Conservation (phyloP, 2,888 invertebrate genomes). For the Drosophila ezoana region DNA sequence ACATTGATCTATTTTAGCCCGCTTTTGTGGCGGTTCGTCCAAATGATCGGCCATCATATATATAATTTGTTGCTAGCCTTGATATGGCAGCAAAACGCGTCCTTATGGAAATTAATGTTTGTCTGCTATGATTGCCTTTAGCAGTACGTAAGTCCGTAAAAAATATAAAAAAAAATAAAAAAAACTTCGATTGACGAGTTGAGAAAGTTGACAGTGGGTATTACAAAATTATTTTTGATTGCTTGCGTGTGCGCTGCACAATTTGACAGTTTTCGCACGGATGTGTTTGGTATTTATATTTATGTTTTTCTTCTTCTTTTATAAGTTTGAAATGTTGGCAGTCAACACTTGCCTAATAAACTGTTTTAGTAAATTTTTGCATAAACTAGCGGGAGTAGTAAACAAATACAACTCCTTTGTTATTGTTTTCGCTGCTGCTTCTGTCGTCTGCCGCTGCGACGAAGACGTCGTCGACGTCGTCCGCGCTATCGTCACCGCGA, state of each 20-base stretch:
- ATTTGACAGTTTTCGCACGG: conserved; percentile 44
- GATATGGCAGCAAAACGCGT: conserved; percentile 38
- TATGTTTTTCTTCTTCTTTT: conserved; percentile 5
- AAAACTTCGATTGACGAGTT: conserved; percentile 22
- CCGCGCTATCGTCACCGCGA: conserved; percentile 66
- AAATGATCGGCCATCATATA: conserved; percentile 96
- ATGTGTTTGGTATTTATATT: conserved; percentile 20
- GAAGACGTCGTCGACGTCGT: conserved; percentile 58
- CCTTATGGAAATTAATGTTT: conserved; percentile 24
- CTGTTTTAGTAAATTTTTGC: conserved; percentile 36
- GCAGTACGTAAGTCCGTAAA: conserved; percentile 19
- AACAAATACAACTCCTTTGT: conserved; percentile 48
- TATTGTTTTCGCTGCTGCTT: conserved; percentile 26
- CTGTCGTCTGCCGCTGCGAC: conserved; percentile 52
- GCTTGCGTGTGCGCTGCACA: conserved; percentile 25
- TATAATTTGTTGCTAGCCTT: conserved; percentile 55
- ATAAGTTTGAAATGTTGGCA: conserved; percentile 35
- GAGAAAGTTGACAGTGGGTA: conserved; percentile 24
- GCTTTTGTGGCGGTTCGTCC: conserved; percentile 98
- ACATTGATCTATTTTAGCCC: conserved; percentile 91
- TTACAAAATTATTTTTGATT: conserved; percentile 31
- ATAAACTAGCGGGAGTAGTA: conserved; percentile 50
- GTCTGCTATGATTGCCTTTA: conserved; percentile 20
- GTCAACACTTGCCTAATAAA: conserved; percentile 32
- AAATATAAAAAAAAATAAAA: conserved; percentile 29